phyloP scores from a whole-genome alignment of 1,140 invertebrate species.

The Aphelinus atriplicis region DNA sequence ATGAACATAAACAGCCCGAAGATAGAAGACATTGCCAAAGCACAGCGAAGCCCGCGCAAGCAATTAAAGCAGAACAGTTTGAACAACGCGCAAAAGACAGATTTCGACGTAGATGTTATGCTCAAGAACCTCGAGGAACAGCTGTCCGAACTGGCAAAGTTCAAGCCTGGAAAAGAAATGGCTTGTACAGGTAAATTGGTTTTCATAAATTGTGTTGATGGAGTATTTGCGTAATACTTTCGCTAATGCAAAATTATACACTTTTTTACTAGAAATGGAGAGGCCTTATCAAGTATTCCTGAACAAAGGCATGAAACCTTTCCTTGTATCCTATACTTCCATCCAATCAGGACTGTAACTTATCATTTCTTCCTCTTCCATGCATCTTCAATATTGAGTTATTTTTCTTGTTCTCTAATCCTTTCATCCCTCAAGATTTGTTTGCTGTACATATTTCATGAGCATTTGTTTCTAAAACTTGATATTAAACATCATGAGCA shows the following conservation, averaged over 20 bases:
- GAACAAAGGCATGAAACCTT: too few species aligned
- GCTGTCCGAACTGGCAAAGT: constrained; percentile 55
- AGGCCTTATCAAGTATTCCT: too few species aligned
- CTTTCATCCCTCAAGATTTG: too few species aligned
- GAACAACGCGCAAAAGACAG: constrained; percentile 46
- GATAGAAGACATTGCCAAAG: constrained; percentile 43
- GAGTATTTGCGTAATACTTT: too few species aligned
- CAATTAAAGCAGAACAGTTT: constrained; percentile 18
- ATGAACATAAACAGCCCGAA: constrained; percentile 65
- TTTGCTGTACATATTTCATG: too few species aligned
- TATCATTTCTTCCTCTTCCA: too few species aligned
- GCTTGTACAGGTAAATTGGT: constrained; percentile 51
- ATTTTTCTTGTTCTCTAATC: too few species aligned
- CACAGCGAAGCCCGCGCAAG: constrained; percentile 51
- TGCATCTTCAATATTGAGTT: too few species aligned
- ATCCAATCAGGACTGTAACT: too few species aligned
- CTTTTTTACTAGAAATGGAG: constrained; percentile 12
- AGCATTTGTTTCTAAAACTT: not conserved
- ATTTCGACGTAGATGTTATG: constrained; percentile 49
- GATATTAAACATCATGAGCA: constrained; percentile 11
- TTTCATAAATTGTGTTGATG: constrained; percentile 29
- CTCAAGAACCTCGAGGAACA: constrained; percentile 56
- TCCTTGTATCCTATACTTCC: too few species aligned
- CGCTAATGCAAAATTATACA: not conserved
- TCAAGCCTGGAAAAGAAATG: constrained; percentile 59